A percentile compares a stretch with the other conserved stretches of the same genome.
These are phyloP conservation scores for Erpetoichthys calabaricus DNA, from an alignment of 2,797 vertebrate species.

Conservation along the genomic window DNA sequence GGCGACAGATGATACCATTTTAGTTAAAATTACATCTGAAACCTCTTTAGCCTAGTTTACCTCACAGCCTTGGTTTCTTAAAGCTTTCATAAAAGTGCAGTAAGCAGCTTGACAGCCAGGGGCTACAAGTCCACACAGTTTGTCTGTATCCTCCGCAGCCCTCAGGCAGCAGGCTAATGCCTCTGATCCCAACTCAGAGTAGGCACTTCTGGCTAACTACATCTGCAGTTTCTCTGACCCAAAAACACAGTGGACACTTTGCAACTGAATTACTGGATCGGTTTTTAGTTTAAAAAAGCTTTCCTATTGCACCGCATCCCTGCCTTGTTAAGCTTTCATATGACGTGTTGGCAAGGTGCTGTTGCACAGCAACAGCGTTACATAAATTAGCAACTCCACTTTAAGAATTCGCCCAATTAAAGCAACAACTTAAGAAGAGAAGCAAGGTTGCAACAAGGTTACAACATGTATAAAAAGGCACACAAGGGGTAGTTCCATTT, in stretches of 20 bases:
- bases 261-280: not conserved
- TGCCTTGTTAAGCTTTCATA: constrained; percentile 19
- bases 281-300: not conserved
- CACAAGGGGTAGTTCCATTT: too few relatives aligned
- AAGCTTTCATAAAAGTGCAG: not conserved
- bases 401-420: constrained; percentile 10
- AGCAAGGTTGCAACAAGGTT: too few relatives aligned
- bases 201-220: not conserved
- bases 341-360: constrained; percentile 30
- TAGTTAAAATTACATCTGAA: not conserved
- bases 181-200: not conserved
- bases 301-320: constrained; percentile 10
- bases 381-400: constrained; percentile 1
- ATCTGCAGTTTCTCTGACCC: not conserved
- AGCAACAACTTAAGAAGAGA: too few relatives aligned
- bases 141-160: not conserved
- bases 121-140: not conserved
- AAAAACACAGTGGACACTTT: not conserved
- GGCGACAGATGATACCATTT: too few relatives aligned
- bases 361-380: constrained; percentile 45
- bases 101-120: not conserved
- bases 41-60: not conserved
- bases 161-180: not conserved
- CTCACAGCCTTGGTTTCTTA: not conserved
- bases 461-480: too few relatives aligned